Evolutionary conservation across 2,113 vertebrate species (phyloP).

Genomic region (Myocastor coypus): DNA sequence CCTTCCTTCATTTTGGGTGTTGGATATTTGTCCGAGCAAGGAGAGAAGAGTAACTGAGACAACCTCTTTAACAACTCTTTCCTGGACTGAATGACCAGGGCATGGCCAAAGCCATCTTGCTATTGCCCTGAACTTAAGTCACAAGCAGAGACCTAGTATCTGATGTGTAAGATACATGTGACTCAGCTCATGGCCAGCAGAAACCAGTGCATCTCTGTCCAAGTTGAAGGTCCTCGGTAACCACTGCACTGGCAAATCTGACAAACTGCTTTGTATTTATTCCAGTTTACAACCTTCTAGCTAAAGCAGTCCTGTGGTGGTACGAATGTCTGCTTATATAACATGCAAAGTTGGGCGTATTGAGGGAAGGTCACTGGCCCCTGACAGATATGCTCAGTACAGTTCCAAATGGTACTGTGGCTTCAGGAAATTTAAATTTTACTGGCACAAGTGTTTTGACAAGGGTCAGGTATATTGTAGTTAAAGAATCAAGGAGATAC

Average conservation of each 20-base stretch:
- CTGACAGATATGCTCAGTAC: background rate
- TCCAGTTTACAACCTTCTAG: constrained; percentile 40
- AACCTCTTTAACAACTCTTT: background rate
- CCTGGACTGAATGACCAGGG: background rate
- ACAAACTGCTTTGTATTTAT: constrained; percentile 19
- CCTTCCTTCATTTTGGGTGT: no score
- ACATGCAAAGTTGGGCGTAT: background rate
- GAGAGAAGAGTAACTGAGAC: no score
- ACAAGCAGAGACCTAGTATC: background rate
- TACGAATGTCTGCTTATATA: background rate
- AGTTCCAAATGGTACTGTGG: constrained; percentile 23
- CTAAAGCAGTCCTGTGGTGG: constrained; percentile 26
- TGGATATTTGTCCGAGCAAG: no score
- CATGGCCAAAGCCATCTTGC: background rate
- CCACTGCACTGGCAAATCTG: background rate
- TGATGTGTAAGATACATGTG: background rate
- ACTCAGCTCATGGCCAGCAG: constrained; percentile 35
- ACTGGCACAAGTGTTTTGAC: background rate
- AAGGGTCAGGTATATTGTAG: background rate
- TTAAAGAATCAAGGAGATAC: background rate
- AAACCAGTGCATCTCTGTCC: background rate
- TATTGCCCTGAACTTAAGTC: background rate
- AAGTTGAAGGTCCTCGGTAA: constrained; percentile 44
- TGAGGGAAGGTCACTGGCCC: background rate
- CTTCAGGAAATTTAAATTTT: background rate